Conservation (phyloP, 2,797 vertebrate species). For the Rousettus madagascariensis region DNA sequence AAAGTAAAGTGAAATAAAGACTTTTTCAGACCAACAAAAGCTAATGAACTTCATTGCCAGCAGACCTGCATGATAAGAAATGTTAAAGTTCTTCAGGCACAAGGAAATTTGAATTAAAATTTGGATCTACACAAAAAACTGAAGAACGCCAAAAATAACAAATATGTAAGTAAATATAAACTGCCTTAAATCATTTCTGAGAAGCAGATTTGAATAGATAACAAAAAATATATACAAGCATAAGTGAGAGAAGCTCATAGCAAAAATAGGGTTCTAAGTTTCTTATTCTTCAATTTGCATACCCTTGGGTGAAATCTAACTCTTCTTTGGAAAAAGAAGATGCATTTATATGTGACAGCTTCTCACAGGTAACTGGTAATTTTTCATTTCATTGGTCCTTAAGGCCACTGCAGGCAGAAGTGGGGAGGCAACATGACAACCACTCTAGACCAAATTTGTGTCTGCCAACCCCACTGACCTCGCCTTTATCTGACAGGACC, state of each 20-base stretch:
- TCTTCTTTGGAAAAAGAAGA: not conserved
- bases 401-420: not conserved
- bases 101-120: slow-evolving; percentile 26
- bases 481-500: not conserved
- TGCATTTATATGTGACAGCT: not conserved
- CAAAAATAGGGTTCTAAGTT: not conserved
- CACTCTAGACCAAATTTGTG: not conserved
- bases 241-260: not conserved
- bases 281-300: not conserved
- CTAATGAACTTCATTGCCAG: not conserved
- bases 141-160: not conserved
- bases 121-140: not conserved
- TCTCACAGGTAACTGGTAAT: not conserved
- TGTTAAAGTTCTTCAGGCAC: not conserved
- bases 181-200: not conserved
- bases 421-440: no score
- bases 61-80: not conserved
- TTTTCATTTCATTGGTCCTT: not conserved
- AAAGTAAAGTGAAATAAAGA: not conserved
- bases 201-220: not conserved
- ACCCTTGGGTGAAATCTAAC: not conserved
- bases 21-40: not conserved
- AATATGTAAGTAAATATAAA: not conserved
- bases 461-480: not conserved
- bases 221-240: not conserved